phyloP scores from a whole-genome alignment of 2,113 vertebrate genomes.

The Leucopternis melanops region DNA sequence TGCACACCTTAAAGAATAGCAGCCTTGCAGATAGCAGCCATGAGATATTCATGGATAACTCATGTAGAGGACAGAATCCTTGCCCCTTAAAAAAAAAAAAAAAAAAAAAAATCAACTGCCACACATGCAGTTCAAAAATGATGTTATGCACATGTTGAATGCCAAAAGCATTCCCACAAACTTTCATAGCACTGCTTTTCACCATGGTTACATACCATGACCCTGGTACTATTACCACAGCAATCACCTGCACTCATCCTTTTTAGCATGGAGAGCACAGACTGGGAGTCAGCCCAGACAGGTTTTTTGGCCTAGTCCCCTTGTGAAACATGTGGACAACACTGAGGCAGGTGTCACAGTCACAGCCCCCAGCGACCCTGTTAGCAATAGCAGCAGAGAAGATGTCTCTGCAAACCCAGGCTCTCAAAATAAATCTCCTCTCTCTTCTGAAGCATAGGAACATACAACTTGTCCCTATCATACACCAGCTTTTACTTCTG shows the following conservation, averaged over 20 bases:
- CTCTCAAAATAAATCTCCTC: neutral
- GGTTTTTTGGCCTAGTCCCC: neutral
- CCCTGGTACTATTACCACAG: neutral
- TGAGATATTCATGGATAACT: neutral
- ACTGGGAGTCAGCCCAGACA: neutral
- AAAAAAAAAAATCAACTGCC: neutral
- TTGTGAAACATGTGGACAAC: neutral
- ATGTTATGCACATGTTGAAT: neutral
- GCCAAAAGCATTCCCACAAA: neutral
- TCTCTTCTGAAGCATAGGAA: neutral
- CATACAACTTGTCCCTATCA: neutral
- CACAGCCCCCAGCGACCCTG: neutral
- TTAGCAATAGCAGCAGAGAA: neutral
- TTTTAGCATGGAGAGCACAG: neutral
- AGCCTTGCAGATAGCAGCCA: neutral
- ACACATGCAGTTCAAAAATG: neutral
- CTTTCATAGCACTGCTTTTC: neutral
- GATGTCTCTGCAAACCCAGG: neutral
- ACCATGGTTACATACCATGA: neutral
- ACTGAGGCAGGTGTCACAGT: neutral
- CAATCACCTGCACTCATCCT: neutral
- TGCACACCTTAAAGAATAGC: neutral
- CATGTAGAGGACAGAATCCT: neutral
- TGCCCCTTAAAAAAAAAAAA: neutral
- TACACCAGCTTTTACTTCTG: neutral